Evolutionary conservation across 2,797 vertebrate species (phyloP), one percentile per base, ranked within the genome.

Genomic region (Falco rusticolus): DNA sequence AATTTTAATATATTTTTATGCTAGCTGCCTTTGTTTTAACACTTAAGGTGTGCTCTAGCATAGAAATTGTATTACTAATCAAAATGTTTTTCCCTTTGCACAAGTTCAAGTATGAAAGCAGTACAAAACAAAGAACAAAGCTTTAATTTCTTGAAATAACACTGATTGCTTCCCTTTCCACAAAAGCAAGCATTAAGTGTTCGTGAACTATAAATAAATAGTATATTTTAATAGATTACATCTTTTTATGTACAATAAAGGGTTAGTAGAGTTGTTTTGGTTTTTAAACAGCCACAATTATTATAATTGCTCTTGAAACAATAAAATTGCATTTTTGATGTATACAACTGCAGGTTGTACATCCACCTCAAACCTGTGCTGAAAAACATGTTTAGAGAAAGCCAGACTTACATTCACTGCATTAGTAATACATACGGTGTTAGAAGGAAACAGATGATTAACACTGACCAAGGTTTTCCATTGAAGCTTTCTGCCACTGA

Each of bases 81-180:
- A 61, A 80, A 82, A 39, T 15, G 24, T 20, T 84, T 81, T 82
- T 16, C 50, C 41, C 34, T 88, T 84, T 53, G 43, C 37, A 76
- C 20, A 56, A 0, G 0, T 45, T 81, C 48, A 93, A 84, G 45
- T 34, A 50, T 16, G 41, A 93, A 72, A 70, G 43, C 34, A 69
- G 48, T 26, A 95, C 24, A 91, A 90, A 93, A 88, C 8, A 50
- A 15, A 79, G 43, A 93, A 87, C 37, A 94, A 92, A 90, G 74
- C 89, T 47, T 86, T 94, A 81, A 77, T 79, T 83, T 74, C 68
- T 76, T 89, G 60, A 93, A 95, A 54, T 82, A 94, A 89, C 31
- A 63, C 39, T 13, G 33, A 85, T 78, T 93, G 16, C 8, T 61
- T 86, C 41, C 69, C 68, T 45, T 91, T 69, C 48, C n/a, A 69